Conservation (phyloP, 2,113 vertebrate genomes). For the Mustelus asterias region DNA sequence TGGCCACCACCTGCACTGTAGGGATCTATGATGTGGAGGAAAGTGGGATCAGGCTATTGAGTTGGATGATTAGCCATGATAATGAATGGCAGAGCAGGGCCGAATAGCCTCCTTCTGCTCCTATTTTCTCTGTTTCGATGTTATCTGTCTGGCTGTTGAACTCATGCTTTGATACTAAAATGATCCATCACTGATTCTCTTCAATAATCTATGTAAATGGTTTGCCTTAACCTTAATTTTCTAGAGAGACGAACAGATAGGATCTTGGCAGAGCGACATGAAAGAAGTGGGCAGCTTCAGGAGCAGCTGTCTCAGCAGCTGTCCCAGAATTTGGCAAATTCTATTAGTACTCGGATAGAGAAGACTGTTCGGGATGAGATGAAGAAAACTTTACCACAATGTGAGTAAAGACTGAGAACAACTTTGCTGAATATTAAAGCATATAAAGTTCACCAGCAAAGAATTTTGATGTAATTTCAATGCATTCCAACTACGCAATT, state of each 20-base stretch:
- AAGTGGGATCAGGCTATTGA: no score
- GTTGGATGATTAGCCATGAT: no score
- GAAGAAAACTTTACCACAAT: constrained; percentile 86
- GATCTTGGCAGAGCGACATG: constrained; percentile 70
- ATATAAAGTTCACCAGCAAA: not conserved
- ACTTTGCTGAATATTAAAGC: not conserved
- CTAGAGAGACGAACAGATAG: constrained; percentile 77
- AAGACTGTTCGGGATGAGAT: constrained; percentile 88
- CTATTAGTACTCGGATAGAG: constrained; percentile 75
- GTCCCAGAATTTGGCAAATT: constrained; percentile 70
- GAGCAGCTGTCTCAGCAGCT: constrained; percentile 86
- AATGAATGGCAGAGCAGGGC: no score
- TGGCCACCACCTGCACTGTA: no score
- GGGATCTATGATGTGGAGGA: no score
- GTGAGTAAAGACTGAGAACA: constrained; percentile 57
- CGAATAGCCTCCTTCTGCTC: no score
- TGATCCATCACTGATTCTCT: not conserved
- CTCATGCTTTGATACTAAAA: not conserved
- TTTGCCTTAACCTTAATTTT: constrained; percentile 58
- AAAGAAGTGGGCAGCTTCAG: constrained; percentile 78
- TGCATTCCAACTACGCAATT: not conserved
- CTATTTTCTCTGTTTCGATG: no score
- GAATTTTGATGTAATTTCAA: not conserved
- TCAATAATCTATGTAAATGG: not conserved
- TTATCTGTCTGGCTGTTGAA: not conserved